Conservation (phyloP, 2,113 vertebrate genomes). For the Eulemur macaco region DNA sequence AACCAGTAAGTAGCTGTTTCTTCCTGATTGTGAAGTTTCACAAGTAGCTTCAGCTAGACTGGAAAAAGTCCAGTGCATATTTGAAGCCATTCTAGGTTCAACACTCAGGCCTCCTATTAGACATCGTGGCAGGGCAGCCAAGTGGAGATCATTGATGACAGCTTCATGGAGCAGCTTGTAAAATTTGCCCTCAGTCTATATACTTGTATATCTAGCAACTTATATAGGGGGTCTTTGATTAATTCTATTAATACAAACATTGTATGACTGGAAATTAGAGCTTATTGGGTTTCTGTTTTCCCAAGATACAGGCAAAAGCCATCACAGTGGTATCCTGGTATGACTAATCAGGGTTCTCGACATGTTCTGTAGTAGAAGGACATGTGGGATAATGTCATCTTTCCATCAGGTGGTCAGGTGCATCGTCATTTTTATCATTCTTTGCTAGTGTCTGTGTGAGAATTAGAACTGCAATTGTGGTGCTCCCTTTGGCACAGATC, state of each 20-base stretch:
- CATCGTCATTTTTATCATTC: constrained; percentile 94
- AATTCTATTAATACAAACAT: constrained; percentile 92
- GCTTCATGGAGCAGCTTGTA: constrained; percentile 91
- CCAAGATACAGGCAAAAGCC: constrained; percentile 92
- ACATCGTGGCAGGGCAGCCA: constrained; percentile 89
- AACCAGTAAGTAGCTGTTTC: constrained; percentile 92
- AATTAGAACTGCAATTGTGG: constrained; percentile 91
- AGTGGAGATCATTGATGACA: constrained; percentile 90
- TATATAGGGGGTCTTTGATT: constrained; percentile 92
- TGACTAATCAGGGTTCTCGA: constrained; percentile 90
- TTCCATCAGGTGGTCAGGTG: constrained; percentile 92
- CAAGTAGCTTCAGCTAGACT: constrained; percentile 92
- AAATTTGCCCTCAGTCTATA: constrained; percentile 90
- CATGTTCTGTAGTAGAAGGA: constrained; percentile 93
- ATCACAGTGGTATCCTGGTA: constrained; percentile 91
- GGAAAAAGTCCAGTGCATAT: constrained; percentile 92
- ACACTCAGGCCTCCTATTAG: constrained; percentile 90
- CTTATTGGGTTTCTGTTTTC: constrained; percentile 92
- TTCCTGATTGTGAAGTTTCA: constrained; percentile 91
- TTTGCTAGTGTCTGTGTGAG: constrained; percentile 93
- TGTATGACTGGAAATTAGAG: constrained; percentile 90
- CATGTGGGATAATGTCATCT: constrained; percentile 91
- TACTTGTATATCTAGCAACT: constrained; percentile 91
- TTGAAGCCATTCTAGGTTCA: constrained; percentile 90
- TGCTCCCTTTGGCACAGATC: constrained; percentile 92